These are phyloP conservation scores for Calcarius lapponicus DNA, from an alignment of 2,797 vertebrate species.

Conservation along the genomic window DNA sequence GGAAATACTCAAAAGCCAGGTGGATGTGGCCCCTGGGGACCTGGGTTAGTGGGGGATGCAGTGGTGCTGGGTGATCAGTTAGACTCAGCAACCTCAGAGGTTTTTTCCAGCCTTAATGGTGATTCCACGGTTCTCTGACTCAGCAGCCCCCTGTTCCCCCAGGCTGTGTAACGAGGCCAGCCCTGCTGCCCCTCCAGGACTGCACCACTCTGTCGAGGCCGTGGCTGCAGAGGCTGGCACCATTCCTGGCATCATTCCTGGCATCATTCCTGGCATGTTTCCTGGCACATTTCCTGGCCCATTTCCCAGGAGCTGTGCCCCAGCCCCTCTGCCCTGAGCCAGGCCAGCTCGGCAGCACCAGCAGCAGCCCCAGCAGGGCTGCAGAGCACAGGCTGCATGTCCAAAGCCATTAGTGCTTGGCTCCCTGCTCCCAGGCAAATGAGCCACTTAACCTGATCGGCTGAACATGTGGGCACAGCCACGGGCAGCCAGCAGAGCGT, in stretches of 20 bases:
- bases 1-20: neutral
- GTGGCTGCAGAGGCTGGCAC: neutral
- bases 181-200: neutral
- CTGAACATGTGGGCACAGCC: slow-evolving; percentile 2
- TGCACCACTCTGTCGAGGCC: fast-evolving
- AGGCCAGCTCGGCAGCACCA: neutral
- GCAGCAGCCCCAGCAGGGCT: neutral
- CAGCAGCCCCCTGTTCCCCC: neutral
- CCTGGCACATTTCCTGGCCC: fast-evolving
- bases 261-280: neutral
- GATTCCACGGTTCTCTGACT: neutral
- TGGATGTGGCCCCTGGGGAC: neutral
- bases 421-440: slow-evolving; percentile 15
- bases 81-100: neutral
- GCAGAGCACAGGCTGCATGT: slow-evolving; percentile 7
- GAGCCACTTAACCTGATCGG: slow-evolving; percentile 34
- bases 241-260: neutral
- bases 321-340: neutral
- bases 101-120: neutral
- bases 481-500: neutral
- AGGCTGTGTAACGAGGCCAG: neutral
- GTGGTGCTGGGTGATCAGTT: neutral
- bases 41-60: fast-evolving
- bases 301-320: neutral
- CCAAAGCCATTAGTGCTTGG: slow-evolving; percentile 38